phyloP scores from a whole-genome alignment of 2,113 vertebrate genomes.

The Caranx ignobilis region DNA sequence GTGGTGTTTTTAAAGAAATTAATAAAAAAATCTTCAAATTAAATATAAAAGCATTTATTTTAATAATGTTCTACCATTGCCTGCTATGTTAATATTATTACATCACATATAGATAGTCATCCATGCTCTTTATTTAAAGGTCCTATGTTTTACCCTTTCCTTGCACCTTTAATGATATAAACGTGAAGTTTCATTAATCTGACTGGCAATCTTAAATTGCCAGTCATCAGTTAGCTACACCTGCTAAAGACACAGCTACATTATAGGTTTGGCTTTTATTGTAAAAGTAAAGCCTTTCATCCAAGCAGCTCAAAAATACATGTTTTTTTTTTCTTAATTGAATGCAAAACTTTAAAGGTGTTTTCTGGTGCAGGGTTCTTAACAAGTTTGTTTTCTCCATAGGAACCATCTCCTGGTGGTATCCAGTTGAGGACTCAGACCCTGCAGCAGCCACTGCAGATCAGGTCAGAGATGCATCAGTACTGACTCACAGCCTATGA shows the following conservation, averaged over 20 bases:
- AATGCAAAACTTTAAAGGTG: conserved; percentile 1
- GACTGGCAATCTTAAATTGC: neutral
- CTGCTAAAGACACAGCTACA: neutral
- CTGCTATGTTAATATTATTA: too few species aligned
- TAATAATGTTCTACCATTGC: too few species aligned
- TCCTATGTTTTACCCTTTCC: too few species aligned
- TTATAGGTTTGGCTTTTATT: neutral
- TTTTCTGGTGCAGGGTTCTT: neutral
- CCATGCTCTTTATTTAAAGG: too few species aligned
- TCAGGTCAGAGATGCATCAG: conserved; percentile 28
- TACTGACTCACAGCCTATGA: conserved; percentile 31
- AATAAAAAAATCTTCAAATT: too few species aligned
- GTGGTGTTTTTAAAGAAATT: too few species aligned
- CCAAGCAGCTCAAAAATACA: neutral
- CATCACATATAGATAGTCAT: too few species aligned
- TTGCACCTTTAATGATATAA: neutral
- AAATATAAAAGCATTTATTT: too few species aligned
- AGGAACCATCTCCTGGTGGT: conserved; percentile 9
- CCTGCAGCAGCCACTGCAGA: neutral
- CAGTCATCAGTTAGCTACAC: neutral
- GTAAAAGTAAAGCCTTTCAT: conserved; percentile 1
- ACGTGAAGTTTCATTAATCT: neutral
- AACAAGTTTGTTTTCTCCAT: conserved; percentile 1
- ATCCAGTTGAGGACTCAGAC: conserved; percentile 11
- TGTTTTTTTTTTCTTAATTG: neutral